These are phyloP conservation scores for Leucophenga varia DNA, from an alignment of 1,140 invertebrate species.

Conservation along the genomic window DNA sequence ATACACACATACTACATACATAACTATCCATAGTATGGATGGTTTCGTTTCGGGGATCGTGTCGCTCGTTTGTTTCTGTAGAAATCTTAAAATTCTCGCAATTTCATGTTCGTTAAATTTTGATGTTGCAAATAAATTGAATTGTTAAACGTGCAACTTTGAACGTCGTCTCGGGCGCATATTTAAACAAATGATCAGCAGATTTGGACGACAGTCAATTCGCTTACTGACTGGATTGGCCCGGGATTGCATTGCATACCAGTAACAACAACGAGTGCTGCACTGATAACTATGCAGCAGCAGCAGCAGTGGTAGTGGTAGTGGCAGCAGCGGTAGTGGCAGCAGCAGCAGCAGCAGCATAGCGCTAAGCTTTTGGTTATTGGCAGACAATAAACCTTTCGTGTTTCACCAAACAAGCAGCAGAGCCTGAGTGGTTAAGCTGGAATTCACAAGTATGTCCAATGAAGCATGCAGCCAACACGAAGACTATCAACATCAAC, in stretches of 20 bases:
- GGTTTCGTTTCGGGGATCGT: conserved; percentile 35
- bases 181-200: conserved; percentile 57
- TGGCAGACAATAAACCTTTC: conserved; percentile 20
- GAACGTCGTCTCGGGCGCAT: conserved; percentile 50
- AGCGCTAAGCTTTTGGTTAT: too few relatives aligned
- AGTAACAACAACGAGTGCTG: not conserved
- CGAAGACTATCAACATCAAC: too few relatives aligned
- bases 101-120: conserved; percentile 57
- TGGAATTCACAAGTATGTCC: too few relatives aligned
- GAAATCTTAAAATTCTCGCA: conserved; percentile 57
- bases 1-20: too few relatives aligned
- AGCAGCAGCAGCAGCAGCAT: too few relatives aligned
- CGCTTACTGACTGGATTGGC: conserved; percentile 13
- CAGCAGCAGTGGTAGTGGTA: not conserved
- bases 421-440: too few relatives aligned
- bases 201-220: conserved; percentile 36
- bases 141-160: conserved; percentile 56
- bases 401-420: too few relatives aligned
- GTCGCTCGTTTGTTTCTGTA: conserved; percentile 56
- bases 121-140: conserved; percentile 57
- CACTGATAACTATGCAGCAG: not conserved
- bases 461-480: too few relatives aligned
- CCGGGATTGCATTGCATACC: not conserved
- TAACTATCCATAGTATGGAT: too few relatives aligned
- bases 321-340: not conserved